These are phyloP conservation scores for Sinonovacula constricta DNA, from an alignment of 1,140 invertebrate genomes.

Conservation along the genomic window DNA sequence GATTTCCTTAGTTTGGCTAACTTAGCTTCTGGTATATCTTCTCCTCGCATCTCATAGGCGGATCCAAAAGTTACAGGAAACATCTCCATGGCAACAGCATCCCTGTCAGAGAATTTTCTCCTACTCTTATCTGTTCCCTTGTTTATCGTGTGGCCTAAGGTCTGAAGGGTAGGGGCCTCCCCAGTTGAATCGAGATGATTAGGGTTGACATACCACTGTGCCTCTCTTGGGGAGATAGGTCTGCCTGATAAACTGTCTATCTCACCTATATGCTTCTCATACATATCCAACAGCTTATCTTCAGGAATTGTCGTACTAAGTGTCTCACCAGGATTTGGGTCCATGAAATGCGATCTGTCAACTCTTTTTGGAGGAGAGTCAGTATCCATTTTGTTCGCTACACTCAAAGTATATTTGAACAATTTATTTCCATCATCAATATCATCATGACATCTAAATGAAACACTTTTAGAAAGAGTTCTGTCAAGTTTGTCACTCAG, in stretches of 20 bases:
- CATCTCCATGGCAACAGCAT: conserved; percentile 12
- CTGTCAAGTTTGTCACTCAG: conserved; percentile 20
- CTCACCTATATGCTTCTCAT: conserved; percentile 28
- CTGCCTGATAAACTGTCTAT: conserved; percentile 23
- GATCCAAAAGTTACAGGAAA: conserved; percentile 46
- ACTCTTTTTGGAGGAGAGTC: conserved; percentile 19
- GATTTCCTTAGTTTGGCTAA: background rate
- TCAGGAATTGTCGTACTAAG: conserved; percentile 29
- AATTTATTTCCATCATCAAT: conserved; percentile 7
- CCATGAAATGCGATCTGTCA: conserved; percentile 1
- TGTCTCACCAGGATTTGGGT: conserved; percentile 11
- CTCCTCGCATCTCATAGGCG: conserved; percentile 39
- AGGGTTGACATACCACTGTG: conserved; percentile 49
- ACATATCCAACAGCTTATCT: conserved; percentile 33
- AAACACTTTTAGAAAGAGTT: conserved; percentile 37
- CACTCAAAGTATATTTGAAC: conserved; percentile 6
- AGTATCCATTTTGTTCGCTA: conserved; percentile 3
- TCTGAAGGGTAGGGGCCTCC: conserved; percentile 42
- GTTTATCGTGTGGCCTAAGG: conserved; percentile 29
- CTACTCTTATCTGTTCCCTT: conserved; percentile 25
- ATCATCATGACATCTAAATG: no score
- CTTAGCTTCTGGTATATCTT: conserved; percentile 28
- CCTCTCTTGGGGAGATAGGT: conserved; percentile 41
- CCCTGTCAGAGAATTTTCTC: conserved; percentile 28
- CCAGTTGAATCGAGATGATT: conserved; percentile 36